Base-by-base conservation (phyloP, 1,140 invertebrate species). In the Hetaerina americana region DNA sequence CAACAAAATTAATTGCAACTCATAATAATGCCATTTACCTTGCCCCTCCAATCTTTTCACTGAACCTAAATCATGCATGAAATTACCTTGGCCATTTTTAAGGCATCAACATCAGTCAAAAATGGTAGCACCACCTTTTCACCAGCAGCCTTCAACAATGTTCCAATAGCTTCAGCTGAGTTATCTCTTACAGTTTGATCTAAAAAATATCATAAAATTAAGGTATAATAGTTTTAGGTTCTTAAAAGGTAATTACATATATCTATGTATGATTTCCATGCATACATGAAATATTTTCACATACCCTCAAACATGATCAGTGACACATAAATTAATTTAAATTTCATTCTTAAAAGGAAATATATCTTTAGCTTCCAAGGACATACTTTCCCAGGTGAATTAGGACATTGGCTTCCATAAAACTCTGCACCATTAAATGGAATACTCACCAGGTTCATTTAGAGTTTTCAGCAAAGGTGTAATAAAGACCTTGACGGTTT, bases 101-200 rank as follows among this genome's bases (percentile, higher is more conserved):
- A 80, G 57, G 89, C 88, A 79, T 94, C 96, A 2, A 99, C 81
- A 79, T 98, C 96, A 5, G 87, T 85, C 22, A 98, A 83, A 77
- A 97, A 93, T 0, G 94, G 90, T 57, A 85, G 85, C 68, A 98
- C 90, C 18, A 88, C 85, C 81, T 96, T 97, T 78, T 99, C 97
- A 24, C 95, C 92, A 12, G 97, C 90, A 1, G 97, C 85, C 82
- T 97, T 98, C 84, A 96, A 91, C 1, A 94, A 88, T 0, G 94
- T 96, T n/a, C 96, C 97, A 8, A 99, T 80, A 0, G 96, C 95
- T 80, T 96, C 92, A 5, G 93, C 91, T 1, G 92, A 88, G 74
- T 88, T 88, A 78, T 96, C 94, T 78, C 94, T 83, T 0, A 96
- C 94, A 1, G 82, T 82, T 0, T 91, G 91, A 86, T 97, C 94